A percentile compares a stretch with the other conserved stretches of the same genome.
phyloP scores from a whole-genome alignment of 2,113 vertebrate genomes.

The Peromyscus maniculatus region DNA sequence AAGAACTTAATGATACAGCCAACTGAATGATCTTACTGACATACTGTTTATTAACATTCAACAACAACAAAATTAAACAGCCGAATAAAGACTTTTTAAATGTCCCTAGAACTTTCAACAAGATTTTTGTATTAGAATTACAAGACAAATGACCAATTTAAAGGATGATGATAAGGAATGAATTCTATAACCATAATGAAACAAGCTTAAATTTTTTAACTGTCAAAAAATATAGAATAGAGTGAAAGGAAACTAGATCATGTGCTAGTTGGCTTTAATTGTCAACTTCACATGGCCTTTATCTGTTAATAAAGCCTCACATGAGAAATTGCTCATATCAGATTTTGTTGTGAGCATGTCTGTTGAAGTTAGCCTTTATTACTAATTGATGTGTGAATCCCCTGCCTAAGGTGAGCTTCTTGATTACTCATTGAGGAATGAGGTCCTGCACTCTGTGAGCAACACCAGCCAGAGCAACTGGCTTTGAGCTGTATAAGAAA shows the following conservation, averaged over 20 bases:
- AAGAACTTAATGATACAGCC: neutral
- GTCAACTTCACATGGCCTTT: neutral
- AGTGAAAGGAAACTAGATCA: neutral
- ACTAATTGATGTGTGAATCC: neutral
- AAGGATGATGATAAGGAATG: neutral
- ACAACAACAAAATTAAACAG: neutral
- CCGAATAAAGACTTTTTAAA: neutral
- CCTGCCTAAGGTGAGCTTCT: neutral
- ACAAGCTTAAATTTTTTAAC: neutral
- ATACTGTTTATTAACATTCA: neutral
- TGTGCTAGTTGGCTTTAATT: neutral
- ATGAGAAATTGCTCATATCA: neutral
- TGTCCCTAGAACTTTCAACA: neutral
- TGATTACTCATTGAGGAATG: neutral
- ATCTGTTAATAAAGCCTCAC: neutral
- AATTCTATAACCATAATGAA: neutral
- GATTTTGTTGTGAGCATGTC: neutral
- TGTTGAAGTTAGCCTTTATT: neutral
- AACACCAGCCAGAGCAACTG: neutral
- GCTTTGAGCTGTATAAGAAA: neutral
- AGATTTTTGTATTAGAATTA: neutral
- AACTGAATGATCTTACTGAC: neutral
- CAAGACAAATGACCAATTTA: neutral
- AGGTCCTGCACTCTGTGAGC: neutral
- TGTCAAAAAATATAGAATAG: neutral